Percentiles rank a stretch among this genome's conserved stretches.
Conservation (phyloP, 37 sponge, comb jelly and placozoan genomes). For the Bolinopsis microptera region DNA sequence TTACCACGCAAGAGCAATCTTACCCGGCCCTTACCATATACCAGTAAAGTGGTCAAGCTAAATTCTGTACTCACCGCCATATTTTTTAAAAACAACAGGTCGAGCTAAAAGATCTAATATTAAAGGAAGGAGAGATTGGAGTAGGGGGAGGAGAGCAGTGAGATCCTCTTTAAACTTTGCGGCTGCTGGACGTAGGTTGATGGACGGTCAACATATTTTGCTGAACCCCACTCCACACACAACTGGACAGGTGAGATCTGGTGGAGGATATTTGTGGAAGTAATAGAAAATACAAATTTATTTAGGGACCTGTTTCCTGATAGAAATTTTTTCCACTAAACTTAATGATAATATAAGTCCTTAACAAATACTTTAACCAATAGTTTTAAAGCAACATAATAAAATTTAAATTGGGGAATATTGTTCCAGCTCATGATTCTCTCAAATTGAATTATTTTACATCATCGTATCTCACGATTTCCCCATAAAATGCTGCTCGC, state of each 20-base stretch:
- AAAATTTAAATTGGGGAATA: too few species aligned
- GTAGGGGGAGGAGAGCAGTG: neutral
- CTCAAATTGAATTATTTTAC: too few species aligned
- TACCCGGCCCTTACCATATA: too few species aligned
- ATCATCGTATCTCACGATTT: too few species aligned
- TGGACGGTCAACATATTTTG: neutral
- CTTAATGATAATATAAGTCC: neutral
- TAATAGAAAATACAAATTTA: neutral
- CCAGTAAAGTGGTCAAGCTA: too few species aligned
- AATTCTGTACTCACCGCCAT: neutral
- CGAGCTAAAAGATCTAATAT: slow-evolving; percentile 14
- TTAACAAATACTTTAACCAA: neutral
- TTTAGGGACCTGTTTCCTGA: neutral
- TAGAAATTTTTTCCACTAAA: neutral
- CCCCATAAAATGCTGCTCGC: too few species aligned
- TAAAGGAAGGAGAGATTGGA: slow-evolving; percentile 45
- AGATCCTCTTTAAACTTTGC: slow-evolving; percentile 11
- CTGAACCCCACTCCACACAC: slow-evolving; percentile 60
- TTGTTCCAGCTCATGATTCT: too few species aligned
- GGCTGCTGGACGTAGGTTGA: slow-evolving; percentile 3
- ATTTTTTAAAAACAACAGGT: slow-evolving; percentile 6
- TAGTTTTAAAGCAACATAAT: neutral
- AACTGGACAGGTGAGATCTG: slow-evolving; percentile 31
- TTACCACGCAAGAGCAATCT: too few species aligned
- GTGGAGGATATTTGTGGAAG: too few species aligned